Conservation (phyloP, 2,113 vertebrate genomes). For the Reinhardtius hippoglossoides region DNA sequence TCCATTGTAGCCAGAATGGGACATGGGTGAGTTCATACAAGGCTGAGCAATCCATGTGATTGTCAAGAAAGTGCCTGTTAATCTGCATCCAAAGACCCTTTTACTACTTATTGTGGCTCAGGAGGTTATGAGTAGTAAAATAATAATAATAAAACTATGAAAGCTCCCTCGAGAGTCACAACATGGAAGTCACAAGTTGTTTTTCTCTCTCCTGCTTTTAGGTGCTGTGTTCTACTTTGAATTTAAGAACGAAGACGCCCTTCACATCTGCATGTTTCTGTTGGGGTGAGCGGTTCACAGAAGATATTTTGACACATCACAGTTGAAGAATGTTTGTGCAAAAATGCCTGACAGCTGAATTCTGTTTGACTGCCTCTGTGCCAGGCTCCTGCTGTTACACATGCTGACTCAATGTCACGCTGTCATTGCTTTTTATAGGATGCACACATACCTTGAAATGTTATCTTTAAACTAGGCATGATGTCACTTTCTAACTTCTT, state of each 20-base stretch:
- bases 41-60: background rate
- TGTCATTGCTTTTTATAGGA: background rate
- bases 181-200: background rate
- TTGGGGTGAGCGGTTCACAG: conserved; percentile 88
- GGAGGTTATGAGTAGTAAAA: background rate
- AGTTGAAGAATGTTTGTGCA: background rate
- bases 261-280: conserved; percentile 94
- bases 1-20: background rate
- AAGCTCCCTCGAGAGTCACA: background rate
- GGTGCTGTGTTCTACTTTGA: conserved; percentile 95
- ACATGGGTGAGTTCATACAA: too few relatives aligned
- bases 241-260: conserved; percentile 87
- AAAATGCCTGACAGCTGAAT: too few relatives aligned
- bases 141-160: background rate
- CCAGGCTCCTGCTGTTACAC: background rate
- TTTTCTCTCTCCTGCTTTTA: conserved; percentile 57
- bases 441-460: background rate
- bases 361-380: background rate
- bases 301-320: background rate
- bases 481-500: too few relatives aligned
- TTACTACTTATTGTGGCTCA: too few relatives aligned
- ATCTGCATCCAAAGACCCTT: too few relatives aligned
- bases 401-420: background rate
- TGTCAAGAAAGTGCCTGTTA: background rate
- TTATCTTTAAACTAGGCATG: too few relatives aligned